Evolutionary conservation across 2,113 vertebrate genomes (phyloP).

Genomic region (Cairina moschata): DNA sequence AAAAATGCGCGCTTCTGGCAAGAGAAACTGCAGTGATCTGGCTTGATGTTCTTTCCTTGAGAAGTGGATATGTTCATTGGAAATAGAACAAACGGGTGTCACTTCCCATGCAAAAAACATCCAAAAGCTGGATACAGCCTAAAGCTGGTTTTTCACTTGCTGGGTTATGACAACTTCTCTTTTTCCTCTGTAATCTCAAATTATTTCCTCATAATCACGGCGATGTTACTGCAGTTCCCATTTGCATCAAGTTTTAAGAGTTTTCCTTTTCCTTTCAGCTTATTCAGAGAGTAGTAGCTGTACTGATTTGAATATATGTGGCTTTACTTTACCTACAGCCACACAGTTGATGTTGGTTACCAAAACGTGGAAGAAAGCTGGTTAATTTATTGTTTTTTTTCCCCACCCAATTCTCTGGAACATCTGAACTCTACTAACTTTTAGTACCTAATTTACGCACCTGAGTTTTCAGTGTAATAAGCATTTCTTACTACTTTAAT

Average conservation of each 20-base stretch:
- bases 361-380: background rate
- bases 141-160: background rate
- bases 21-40: background rate
- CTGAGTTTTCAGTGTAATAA: background rate
- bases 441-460: background rate
- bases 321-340: background rate
- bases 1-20: rapidly evolving
- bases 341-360: background rate
- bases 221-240: background rate
- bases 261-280: background rate
- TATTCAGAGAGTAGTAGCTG: background rate
- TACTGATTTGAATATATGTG: background rate
- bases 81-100: background rate
- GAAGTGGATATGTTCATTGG: background rate
- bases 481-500: background rate
- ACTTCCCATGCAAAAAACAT: background rate
- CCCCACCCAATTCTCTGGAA: background rate
- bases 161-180: background rate
- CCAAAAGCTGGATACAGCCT: background rate
- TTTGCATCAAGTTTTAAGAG: background rate
- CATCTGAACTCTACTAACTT: background rate
- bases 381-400: background rate
- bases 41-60: background rate
- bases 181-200: background rate
- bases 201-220: constrained; percentile 11